Evolutionary conservation across 2,888 invertebrate species (phyloP), one percentile per base, ranked within the genome.

Genomic region (Bugula neritina): DNA sequence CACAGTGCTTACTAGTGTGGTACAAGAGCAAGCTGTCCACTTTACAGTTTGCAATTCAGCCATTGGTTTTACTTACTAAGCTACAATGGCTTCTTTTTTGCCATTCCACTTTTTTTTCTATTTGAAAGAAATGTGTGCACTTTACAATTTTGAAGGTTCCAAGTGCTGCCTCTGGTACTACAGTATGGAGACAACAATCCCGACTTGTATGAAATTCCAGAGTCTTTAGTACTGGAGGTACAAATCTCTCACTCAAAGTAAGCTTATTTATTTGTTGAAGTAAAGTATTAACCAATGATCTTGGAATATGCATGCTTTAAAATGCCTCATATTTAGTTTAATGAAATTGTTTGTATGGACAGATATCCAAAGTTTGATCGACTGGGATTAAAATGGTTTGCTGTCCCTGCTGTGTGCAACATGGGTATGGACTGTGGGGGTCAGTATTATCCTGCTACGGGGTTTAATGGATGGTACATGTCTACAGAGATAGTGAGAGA

Each of bases 381-480:
- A 55, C 84, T 97, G 79, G 89, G 89, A 1, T 86, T 96, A 27
- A 90, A 91, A 78, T 97, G 96, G 96, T 96, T 93, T 83, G 90
- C 90, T 0, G 86, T 92, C 23, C 95, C 96, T 0, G 95, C 94
- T 0, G 96, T 96, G 0, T 91, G 94, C 1, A 89, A 88, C 78
- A 94, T 95, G 94, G 88, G 93, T 75, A 93, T 96, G 84, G 96
- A 96, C 85, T 94, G 94, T 81, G 96, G 96, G 0, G 96, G 96
- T 5, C 87, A 96, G 43, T 92, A 94, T 84, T 96, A 95, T 84
- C 92, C 94, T 0, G 95, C 92, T 0, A 91, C 91, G 70, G 93
- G 95, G 31, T 96, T 97, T 86, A 95, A 94, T 83, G 96, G 96
- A 25, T 96, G 95, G 96, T 96, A 95, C 85, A 95, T 96, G 95